Conservation (phyloP, 2,888 invertebrate species). For the Crocallis elinguaria region DNA sequence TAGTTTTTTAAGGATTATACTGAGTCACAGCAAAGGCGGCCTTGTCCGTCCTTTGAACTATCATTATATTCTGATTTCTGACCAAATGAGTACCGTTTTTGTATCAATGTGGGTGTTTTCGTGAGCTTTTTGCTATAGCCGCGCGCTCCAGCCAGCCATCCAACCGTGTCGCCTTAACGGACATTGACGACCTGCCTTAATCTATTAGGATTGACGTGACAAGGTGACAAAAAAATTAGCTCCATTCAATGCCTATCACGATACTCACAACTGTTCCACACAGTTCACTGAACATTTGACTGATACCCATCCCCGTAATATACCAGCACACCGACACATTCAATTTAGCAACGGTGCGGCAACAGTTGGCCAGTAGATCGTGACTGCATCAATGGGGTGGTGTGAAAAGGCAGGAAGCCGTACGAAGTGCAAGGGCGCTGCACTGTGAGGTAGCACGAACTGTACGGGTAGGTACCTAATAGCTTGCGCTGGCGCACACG, state of each 20-base stretch:
- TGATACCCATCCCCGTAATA: conserved; percentile 31
- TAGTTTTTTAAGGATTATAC: conserved; percentile 8
- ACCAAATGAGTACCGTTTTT: no score
- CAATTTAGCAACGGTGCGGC: conserved; percentile 49
- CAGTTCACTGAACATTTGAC: conserved; percentile 17
- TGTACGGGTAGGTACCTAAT: no score
- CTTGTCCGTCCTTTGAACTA: conserved; percentile 61
- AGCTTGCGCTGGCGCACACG: neutral
- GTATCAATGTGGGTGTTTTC: conserved; percentile 43
- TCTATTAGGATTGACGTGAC: conserved; percentile 43
- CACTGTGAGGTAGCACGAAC: conserved; percentile 34
- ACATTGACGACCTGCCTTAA: conserved; percentile 59
- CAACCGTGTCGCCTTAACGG: conserved; percentile 63
- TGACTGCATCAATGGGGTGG: conserved; percentile 67
- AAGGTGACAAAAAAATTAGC: conserved; percentile 35
- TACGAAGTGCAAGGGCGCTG: conserved; percentile 68
- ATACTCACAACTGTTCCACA: neutral
- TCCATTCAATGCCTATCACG: neutral
- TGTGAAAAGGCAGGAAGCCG: conserved; percentile 68
- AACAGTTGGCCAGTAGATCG: conserved; percentile 60
- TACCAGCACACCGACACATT: conserved; percentile 45
- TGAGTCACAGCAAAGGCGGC: conserved; percentile 54
- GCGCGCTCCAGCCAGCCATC: conserved; percentile 44
- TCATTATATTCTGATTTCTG: conserved; percentile 17
- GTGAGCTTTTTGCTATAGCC: conserved; percentile 41